Evolutionary conservation across 2,888 invertebrate genomes (phyloP), one percentile per base, ranked within the genome.

Genomic region (Scaptomyza polygonia): DNA sequence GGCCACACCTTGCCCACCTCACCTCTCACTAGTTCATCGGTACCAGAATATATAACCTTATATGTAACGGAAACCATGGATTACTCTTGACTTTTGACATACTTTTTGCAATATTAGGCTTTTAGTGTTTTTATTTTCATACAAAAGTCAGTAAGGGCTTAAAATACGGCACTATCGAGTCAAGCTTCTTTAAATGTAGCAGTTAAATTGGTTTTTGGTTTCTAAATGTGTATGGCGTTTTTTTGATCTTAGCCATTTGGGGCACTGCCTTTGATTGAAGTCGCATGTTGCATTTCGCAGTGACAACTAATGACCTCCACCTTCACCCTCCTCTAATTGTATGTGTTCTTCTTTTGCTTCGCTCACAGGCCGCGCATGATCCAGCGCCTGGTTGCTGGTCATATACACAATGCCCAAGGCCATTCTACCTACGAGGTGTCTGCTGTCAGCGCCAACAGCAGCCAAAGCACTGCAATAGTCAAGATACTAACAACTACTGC

Each of bases 381-480:
- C 71, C 94, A 94, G 81, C 93, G 95, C 63, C 92, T 95, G 67
- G 94, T 95, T 79, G 95, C 95, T 40, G 96, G 95, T 47, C 95
- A 95, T 83, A 92, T 95, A 63, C 91, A 91, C 65, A 91, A 91
- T 61, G 73, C 87, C 4, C 88, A 90, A 57, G 89, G 90, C 14
- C 88, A 75, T 49, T 89, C 89, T 18, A 84, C 85, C 5, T 89
- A 82, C 52, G 83, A 90, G 58, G 81, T 90, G 18, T 89, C 90
- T 8, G 74, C 88, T 0, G 87, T 89, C 45, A 82, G 85, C 27
- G 64, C 71, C 29, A 90, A 88, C 55, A 84, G 80, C 71, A 74
- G 77, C 57, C 66, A 71, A 53, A 67, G 85, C 63, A 72, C 77
- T n/a, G 32, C 52, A 18, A 48, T 44, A 36, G 43, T 47, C 5